Conservation (phyloP, 2,113 vertebrate species). For the Elgaria multicarinata region DNA sequence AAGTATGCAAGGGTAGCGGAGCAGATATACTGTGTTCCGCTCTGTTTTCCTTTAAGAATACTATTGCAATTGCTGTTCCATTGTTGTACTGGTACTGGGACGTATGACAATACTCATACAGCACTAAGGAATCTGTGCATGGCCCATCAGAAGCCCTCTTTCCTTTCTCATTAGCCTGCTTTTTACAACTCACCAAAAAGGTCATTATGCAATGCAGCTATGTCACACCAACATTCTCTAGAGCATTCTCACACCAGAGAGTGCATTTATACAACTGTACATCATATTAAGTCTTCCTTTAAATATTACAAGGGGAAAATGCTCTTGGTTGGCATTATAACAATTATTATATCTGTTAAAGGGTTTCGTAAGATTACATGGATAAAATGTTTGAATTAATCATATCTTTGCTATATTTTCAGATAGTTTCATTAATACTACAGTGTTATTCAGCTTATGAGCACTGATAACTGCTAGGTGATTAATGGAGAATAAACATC, state of each 20-base stretch:
- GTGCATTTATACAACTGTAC: neutral
- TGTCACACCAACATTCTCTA: neutral
- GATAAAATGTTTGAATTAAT: neutral
- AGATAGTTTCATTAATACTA: neutral
- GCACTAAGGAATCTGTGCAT: neutral
- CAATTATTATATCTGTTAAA: neutral
- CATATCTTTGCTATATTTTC: neutral
- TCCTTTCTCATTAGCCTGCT: neutral
- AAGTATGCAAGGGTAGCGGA: neutral
- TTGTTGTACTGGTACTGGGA: neutral
- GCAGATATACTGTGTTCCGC: neutral
- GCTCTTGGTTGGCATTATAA: conserved; percentile 3
- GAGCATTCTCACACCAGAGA: neutral
- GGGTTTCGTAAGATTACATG: neutral
- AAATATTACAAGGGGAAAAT: neutral
- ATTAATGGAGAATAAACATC: neutral
- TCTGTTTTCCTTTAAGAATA: neutral
- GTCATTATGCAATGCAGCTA: neutral
- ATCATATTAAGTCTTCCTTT: neutral
- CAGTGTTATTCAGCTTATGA: neutral
- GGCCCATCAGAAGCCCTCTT: neutral
- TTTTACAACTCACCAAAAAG: neutral
- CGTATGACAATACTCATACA: too few species aligned
- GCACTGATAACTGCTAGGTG: neutral
- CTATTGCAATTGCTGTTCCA: neutral